These are phyloP conservation scores for Camelus dromedarius DNA, from an alignment of 2,113 vertebrate species.

Conservation along the genomic window DNA sequence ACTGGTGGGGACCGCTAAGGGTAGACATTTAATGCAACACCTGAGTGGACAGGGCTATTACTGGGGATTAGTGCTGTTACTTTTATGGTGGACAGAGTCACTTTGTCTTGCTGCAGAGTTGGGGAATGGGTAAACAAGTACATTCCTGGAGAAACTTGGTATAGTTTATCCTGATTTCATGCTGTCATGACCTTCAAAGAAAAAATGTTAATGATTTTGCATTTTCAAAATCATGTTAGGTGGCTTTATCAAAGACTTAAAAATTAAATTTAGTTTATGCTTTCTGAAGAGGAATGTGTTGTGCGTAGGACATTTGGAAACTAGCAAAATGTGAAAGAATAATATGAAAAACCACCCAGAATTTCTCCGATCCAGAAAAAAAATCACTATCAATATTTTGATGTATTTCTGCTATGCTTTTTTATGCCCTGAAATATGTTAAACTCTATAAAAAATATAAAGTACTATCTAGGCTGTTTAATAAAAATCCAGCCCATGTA, in stretches of 20 bases:
- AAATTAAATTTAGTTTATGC: neutral
- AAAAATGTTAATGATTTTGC: neutral
- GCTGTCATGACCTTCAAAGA: neutral
- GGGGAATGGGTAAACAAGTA: neutral
- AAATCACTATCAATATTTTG: neutral
- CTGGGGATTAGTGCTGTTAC: neutral
- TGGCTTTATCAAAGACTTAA: neutral
- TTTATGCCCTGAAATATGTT: neutral
- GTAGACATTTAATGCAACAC: neutral
- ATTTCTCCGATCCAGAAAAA: neutral
- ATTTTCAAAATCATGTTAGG: neutral
- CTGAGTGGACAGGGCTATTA: neutral
- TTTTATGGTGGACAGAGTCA: neutral
- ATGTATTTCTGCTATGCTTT: neutral
- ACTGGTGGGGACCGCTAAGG: neutral
- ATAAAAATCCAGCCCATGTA: neutral
- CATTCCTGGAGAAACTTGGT: neutral
- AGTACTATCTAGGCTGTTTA: neutral
- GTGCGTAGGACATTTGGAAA: neutral
- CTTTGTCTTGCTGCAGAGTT: neutral
- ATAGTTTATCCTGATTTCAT: neutral
- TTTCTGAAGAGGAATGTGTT: constrained; percentile 42
- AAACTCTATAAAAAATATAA: neutral
- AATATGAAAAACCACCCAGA: neutral
- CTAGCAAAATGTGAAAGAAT: neutral